phyloP scores from a whole-genome alignment of 2,113 vertebrate genomes.

The Ochotona princeps region DNA sequence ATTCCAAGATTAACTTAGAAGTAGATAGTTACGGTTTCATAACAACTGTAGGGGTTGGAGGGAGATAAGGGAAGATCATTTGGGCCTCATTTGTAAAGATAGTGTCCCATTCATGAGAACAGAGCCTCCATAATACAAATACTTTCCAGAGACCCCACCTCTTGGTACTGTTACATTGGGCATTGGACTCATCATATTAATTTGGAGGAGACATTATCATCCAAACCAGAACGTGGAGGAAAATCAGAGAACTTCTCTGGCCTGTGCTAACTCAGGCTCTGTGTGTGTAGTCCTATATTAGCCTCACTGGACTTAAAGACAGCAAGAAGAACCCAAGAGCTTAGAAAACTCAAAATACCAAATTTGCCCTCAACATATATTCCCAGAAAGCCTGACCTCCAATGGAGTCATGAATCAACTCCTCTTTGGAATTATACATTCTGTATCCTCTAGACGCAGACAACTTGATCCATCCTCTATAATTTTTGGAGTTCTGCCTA shows the following conservation, averaged over 20 bases:
- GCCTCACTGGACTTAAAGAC: neutral
- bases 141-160: neutral
- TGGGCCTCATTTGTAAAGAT: neutral
- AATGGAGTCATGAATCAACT: neutral
- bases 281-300: neutral
- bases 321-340: neutral
- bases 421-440: neutral
- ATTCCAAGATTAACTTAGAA: neutral
- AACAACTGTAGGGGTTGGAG: neutral
- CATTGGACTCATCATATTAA: neutral
- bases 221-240: neutral
- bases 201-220: neutral
- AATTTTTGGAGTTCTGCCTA: slow-evolving; percentile 28
- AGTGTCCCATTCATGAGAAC: neutral
- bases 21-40: neutral
- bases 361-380: neutral
- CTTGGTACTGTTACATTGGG: neutral
- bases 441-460: no score
- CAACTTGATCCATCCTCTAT: neutral
- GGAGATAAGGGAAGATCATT: neutral
- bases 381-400: neutral
- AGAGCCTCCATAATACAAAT: neutral
- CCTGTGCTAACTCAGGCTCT: slow-evolving; percentile 10
- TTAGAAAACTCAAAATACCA: slow-evolving; percentile 1
- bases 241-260: slow-evolving; percentile 1